phyloP scores from a whole-genome alignment of 2,797 vertebrate species.

The Ptychadena robeensis region DNA sequence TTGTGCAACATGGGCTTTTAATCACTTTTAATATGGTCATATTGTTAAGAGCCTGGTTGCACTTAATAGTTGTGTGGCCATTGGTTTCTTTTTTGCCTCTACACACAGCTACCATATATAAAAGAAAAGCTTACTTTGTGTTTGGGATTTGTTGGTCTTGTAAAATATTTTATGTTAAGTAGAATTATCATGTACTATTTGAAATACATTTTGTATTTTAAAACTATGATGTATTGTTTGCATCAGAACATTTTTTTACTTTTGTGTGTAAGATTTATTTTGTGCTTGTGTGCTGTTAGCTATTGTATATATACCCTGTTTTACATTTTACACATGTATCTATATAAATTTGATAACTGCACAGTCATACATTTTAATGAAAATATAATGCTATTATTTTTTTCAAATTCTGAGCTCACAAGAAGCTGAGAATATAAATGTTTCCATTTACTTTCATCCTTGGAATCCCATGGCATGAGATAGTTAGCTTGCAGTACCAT shows the following conservation, averaged over 20 bases:
- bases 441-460: background rate
- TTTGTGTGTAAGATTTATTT: slow-evolving; percentile 30
- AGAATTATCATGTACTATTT: slow-evolving; percentile 61
- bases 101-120: slow-evolving; percentile 19
- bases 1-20: slow-evolving; percentile 7
- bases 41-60: slow-evolving; percentile 8
- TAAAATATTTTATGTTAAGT: slow-evolving; percentile 62
- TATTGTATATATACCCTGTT: slow-evolving; percentile 16
- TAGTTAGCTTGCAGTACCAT: background rate
- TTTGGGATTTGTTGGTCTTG: slow-evolving; percentile 58
- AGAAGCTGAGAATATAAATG: background rate
- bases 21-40: slow-evolving; percentile 8
- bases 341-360: slow-evolving; percentile 41
- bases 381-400: slow-evolving; percentile 10
- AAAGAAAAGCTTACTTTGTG: slow-evolving; percentile 53
- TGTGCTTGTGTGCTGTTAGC: slow-evolving; percentile 46
- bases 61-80: slow-evolving; percentile 19
- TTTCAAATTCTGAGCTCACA: background rate
- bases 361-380: slow-evolving; percentile 28
- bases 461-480: background rate
- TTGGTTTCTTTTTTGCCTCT: slow-evolving; percentile 31
- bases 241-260: slow-evolving; percentile 50
- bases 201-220: slow-evolving; percentile 63
- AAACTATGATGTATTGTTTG: slow-evolving; percentile 59
- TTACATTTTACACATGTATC: slow-evolving; percentile 51